phyloP scores from a whole-genome alignment of 2,113 vertebrate species.

The Paradoxurus hermaphroditus region DNA sequence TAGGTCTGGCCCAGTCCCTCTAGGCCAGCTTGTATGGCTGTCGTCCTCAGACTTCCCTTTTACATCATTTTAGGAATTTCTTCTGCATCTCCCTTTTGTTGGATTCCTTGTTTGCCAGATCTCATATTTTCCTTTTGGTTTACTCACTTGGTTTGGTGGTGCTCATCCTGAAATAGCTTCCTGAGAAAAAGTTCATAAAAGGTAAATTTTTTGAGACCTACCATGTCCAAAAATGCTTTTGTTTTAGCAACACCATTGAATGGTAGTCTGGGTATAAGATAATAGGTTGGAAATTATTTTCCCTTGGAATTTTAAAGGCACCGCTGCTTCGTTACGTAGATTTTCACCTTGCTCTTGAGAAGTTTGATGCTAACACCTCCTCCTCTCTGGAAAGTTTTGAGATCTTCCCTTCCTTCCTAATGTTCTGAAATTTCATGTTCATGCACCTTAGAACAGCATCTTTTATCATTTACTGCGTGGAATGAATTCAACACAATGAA shows the following conservation, averaged over 20 bases:
- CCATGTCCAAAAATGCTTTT: not conserved
- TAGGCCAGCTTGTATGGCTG: not conserved
- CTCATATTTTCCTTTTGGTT: constrained; percentile 9
- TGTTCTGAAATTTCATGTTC: not conserved
- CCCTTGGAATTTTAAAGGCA: not conserved
- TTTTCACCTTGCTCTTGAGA: not conserved
- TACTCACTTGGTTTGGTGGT: not conserved
- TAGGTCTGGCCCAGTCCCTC: not conserved
- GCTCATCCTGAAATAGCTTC: not conserved
- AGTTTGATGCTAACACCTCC: not conserved
- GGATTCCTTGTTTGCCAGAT: not conserved
- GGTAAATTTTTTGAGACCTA: not conserved
- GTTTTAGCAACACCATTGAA: not conserved
- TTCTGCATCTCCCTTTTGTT: not conserved
- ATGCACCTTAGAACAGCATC: not conserved
- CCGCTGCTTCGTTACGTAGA: not conserved
- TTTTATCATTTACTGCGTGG: not conserved
- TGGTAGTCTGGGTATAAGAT: not conserved
- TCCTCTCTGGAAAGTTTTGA: not conserved
- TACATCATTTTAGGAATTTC: constrained; percentile 21
- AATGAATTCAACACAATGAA: not conserved
- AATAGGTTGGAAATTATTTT: constrained; percentile 40
- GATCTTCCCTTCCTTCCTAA: not conserved
- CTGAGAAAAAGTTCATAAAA: not conserved
- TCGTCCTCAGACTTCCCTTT: not conserved